Evolutionary conservation across 2,113 vertebrate species (phyloP).

Genomic region (Balaeniceps rex): DNA sequence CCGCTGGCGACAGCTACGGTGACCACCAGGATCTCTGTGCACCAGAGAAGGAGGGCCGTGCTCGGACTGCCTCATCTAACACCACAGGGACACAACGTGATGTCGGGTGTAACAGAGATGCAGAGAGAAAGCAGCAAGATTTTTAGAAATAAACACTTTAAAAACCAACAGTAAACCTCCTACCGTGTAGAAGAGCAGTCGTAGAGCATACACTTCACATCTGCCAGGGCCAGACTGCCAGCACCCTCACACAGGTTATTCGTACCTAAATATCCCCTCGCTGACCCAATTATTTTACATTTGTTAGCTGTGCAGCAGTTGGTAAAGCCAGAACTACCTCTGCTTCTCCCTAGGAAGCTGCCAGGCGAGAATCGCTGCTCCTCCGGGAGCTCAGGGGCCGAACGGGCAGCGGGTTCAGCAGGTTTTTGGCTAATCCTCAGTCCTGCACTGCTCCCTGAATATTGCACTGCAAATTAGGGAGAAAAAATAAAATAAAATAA

Average conservation of each 20-base stretch:
- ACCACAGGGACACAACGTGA: neutral
- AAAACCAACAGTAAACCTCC: neutral
- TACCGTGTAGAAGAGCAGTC: neutral
- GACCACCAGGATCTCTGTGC: neutral
- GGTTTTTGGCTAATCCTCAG: neutral
- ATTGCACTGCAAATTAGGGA: neutral
- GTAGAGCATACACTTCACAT: neutral
- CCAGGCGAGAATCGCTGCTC: neutral
- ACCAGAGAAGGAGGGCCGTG: too few relatives aligned
- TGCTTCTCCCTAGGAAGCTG: neutral
- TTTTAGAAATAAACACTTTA: neutral
- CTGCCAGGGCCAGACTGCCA: neutral
- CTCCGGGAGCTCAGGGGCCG: neutral
- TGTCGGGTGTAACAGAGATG: accelerated
- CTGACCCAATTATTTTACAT: neutral
- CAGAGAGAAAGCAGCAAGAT: neutral
- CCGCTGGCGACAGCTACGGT: accelerated
- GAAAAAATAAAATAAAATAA: neutral
- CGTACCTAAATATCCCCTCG: too few relatives aligned
- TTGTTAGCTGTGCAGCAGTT: neutral
- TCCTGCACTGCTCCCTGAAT: neutral
- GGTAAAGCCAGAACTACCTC: neutral
- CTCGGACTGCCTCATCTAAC: neutral
- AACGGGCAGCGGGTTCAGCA: neutral
- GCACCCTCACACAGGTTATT: neutral